Conservation (phyloP, 2,113 vertebrate genomes). For the Zapus hudsonius region DNA sequence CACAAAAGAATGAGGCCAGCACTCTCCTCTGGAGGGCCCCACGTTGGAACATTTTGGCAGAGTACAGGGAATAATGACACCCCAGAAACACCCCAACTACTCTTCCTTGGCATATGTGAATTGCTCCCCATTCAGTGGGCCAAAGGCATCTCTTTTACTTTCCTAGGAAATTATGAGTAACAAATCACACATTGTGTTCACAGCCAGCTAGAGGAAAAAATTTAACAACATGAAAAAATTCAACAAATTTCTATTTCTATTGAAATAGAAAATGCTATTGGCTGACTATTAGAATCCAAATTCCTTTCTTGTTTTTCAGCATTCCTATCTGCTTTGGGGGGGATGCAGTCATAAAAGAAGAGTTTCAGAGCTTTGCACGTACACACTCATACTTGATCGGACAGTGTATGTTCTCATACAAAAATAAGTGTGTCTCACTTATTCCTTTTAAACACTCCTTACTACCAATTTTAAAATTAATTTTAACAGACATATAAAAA, state of each 20-base stretch:
- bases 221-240: conserved; percentile 38
- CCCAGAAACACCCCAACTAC: not conserved
- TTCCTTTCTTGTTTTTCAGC: conserved; percentile 8
- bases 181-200: conserved; percentile 35
- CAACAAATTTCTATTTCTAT: too few species aligned
- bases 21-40: conserved; percentile 2
- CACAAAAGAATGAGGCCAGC: not conserved
- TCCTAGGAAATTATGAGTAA: conserved; percentile 15
- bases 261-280: conserved; percentile 31
- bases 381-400: not conserved
- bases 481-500: not conserved
- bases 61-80: not conserved
- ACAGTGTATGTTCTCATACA: not conserved
- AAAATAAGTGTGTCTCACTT: not conserved
- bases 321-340: not conserved
- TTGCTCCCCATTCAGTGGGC: not conserved
- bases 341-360: not conserved
- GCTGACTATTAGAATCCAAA: not conserved
- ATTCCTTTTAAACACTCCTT: not conserved
- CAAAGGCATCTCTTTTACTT: conserved; percentile 37
- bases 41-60: not conserved
- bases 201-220: not conserved
- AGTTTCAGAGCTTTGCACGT: not conserved
- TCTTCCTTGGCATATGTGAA: conserved; percentile 50
- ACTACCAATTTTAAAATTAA: not conserved